Evolutionary conservation across 2,888 invertebrate species (phyloP), one percentile per base, ranked within the genome.

Genomic region (Agapetus fuscipes): DNA sequence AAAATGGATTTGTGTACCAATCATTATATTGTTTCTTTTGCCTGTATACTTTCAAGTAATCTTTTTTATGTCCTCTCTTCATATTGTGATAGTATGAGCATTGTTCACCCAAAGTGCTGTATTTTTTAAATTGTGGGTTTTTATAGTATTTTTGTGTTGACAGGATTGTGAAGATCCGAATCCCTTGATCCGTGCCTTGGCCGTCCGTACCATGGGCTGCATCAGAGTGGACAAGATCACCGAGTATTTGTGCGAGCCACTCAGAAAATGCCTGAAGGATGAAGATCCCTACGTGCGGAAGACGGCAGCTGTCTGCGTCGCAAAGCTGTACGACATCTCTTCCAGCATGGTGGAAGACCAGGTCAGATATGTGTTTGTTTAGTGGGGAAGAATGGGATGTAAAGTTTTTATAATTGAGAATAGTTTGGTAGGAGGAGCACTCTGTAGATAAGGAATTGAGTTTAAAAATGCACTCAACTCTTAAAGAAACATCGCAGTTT

Each of bases 161-260:
- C 66, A 94, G 91, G 98, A 98, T 68, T 98, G 98, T 68, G 97
- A 98, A 72, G 98, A 98, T 66, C 93, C 96, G 9, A 99, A 99
- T 72, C 98, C 98, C 17, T 70, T 98, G 59, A 98, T 99, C 58
- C 79, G 98, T 50, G 98, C 98, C 2, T 67, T 99, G 56, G 98
- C 98, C 24, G 98, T 98, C 17, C 76, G 98, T 42, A 98, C 98
- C 12, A 98, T 98, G 98, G 98, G 98, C 37, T 99, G 98, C 62
- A 98, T 98, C 58, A 79, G 98, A 10, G 98, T 98, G 38, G 98
- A 98, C 69, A 98, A 98, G 72, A 98, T 99, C 55, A 98, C 98
- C 0, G 98, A 98, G 68, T 98, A 98, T 64, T 72, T 98, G 28
- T 98, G 98, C 62, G 97, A 98, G 59, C 98, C 98, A 0, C 68